Evolutionary conservation across 2,888 invertebrate species (phyloP).

Genomic region (Drosophila recens): DNA sequence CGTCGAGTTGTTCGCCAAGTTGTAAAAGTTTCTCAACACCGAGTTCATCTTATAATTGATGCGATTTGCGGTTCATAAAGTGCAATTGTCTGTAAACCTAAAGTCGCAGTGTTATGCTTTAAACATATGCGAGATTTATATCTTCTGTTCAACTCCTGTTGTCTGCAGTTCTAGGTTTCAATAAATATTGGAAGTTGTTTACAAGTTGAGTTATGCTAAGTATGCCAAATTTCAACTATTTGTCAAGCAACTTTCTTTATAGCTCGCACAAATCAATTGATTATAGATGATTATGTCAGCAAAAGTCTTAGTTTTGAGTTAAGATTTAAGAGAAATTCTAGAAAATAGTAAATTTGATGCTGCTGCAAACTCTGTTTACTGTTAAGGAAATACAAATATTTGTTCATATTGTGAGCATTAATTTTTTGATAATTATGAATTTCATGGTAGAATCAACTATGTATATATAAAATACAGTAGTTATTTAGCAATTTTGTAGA

Average conservation of each 20-base stretch:
- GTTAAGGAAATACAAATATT: too few species aligned
- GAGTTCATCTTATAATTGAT: constrained; percentile 78
- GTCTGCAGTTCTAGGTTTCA: neutral
- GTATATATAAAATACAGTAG: too few species aligned
- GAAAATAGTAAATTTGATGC: too few species aligned
- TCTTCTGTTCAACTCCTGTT: neutral
- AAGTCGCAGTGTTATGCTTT: constrained; percentile 24
- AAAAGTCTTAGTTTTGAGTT: too few species aligned
- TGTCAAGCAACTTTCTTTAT: neutral
- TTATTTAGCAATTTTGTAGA: too few species aligned
- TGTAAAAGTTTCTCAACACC: constrained; percentile 55
- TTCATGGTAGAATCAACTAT: too few species aligned
- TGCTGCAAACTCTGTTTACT: too few species aligned
- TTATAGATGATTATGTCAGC: neutral
- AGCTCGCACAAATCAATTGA: neutral
- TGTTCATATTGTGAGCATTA: too few species aligned
- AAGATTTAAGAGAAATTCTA: too few species aligned
- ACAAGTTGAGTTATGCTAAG: constrained; percentile 1
- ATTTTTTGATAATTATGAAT: too few species aligned
- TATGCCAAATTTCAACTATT: neutral
- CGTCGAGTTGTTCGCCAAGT: constrained; percentile 59
- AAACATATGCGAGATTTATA: constrained; percentile 66
- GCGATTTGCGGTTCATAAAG: constrained; percentile 78
- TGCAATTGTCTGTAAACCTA: constrained; percentile 72
- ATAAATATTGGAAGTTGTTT: constrained; percentile 5